These are phyloP conservation scores for Hypotaenidia philippensis DNA, from an alignment of 2,797 vertebrate species.

Conservation along the genomic window DNA sequence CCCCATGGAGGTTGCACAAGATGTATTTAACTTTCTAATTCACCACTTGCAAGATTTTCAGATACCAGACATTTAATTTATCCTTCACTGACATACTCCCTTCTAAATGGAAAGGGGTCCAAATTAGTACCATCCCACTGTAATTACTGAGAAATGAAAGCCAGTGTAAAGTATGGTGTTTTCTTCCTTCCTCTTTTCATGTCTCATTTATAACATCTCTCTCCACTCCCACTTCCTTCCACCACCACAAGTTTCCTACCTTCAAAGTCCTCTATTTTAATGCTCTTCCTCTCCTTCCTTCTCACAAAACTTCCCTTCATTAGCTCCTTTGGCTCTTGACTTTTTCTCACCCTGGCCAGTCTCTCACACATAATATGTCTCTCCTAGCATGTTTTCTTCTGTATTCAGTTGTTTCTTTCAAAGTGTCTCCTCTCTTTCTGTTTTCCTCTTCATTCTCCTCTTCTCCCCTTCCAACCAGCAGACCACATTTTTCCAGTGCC, in stretches of 20 bases:
- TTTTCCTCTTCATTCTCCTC: not conserved
- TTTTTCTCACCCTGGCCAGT: not conserved
- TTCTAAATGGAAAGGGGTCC: not conserved
- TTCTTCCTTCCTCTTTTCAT: not conserved
- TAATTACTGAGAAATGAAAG: conserved; percentile 30
- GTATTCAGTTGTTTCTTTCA: not conserved
- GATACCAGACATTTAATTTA: conserved; percentile 58
- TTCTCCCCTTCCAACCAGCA: not conserved
- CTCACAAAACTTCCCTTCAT: not conserved
- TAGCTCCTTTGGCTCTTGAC: not conserved
- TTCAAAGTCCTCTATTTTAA: not conserved
- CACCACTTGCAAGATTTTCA: conserved; percentile 39
- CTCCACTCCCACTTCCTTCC: not conserved
- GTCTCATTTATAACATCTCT: not conserved
- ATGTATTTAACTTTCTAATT: conserved; percentile 65
- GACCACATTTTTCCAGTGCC: not conserved
- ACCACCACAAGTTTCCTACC: not conserved
- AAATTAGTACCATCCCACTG: not conserved
- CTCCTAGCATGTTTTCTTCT: not conserved
- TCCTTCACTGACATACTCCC: not conserved
- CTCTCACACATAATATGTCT: not conserved
- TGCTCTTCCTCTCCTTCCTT: not conserved
- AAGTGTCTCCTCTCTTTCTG: not conserved
- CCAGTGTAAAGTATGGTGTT: not conserved
- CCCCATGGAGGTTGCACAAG: conserved; percentile 47